Conservation (phyloP, 2,888 invertebrate species). For the Lottia gigantea region DNA sequence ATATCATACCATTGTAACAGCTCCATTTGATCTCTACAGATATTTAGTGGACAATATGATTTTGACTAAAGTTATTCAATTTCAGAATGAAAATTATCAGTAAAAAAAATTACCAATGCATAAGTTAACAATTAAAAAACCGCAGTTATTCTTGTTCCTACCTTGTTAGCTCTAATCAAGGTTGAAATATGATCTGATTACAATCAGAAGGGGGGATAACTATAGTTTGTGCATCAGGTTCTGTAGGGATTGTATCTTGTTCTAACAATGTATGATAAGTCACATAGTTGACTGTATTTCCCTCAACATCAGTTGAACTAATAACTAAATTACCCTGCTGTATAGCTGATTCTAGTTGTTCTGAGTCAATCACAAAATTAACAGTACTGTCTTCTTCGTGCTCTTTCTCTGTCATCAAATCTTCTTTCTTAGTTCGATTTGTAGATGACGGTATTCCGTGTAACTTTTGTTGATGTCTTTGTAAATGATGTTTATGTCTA, state of each 20-base stretch:
- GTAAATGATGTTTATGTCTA: constrained; percentile 63
- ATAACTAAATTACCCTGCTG: constrained; percentile 50
- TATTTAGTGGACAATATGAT: too few relatives aligned
- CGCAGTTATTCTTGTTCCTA: too few relatives aligned
- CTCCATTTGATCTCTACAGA: too few relatives aligned
- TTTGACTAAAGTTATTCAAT: too few relatives aligned
- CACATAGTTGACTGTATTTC: constrained; percentile 47
- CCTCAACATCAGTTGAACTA: constrained; percentile 43
- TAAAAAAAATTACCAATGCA: too few relatives aligned
- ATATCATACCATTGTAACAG: too few relatives aligned
- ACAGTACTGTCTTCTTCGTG: constrained; percentile 27
- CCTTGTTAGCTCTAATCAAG: too few relatives aligned
- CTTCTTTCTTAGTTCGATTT: constrained; percentile 15
- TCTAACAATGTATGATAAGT: constrained; percentile 43
- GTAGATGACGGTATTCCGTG: constrained; percentile 43
- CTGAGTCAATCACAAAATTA: constrained; percentile 38
- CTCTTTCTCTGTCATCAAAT: constrained; percentile 10
- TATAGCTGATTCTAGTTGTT: constrained; percentile 40
- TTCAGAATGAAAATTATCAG: too few relatives aligned
- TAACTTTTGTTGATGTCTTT: constrained; percentile 54
- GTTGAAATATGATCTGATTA: constrained; percentile 7
- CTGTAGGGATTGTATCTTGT: constrained; percentile 20
- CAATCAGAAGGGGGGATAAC: constrained; percentile 6
- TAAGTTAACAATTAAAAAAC: too few relatives aligned
- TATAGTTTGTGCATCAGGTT: constrained; percentile 10